Evolutionary conservation across 2,113 vertebrate species (phyloP), one percentile per base, ranked within the genome.

Genomic region (Bucco capensis): DNA sequence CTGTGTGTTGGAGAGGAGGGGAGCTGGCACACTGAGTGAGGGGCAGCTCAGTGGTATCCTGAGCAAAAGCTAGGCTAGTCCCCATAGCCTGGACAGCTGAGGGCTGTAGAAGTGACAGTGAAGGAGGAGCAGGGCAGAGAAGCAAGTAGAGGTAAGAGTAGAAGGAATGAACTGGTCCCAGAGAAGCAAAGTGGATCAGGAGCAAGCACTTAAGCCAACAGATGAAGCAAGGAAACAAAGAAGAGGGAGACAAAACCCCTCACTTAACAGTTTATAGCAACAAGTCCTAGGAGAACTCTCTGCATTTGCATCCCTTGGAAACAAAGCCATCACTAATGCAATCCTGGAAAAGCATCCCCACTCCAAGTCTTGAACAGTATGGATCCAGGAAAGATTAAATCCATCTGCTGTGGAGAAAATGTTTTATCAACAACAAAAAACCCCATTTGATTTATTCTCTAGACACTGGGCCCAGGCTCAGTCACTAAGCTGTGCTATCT

Each of bases 381-480:
- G 85, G 95, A 95, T 95, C 90, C 95, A 97, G 96, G 92, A 93
- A 95, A 96, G 94, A 96, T 96, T 94, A 90, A 95, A 95, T 94
- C 86, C 94, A 96, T 95, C 93, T 96, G 86, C 94, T 91, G 70
- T 70, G 80, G 86, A 93, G 94, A 95, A 96, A 96, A 93, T 91
- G 82, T 96, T 96, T 95, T 94, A 96, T 96, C 95, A 96, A 94
- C 91, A 95, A 81, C 69, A 85, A 92, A 94, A 95, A 93, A 27
- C 10, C 10, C 49, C 60, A 13, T 58, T 93, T 96, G 94, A 96
- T 97, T 97, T 96, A 97, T 96, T 70, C 70, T 93, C 93, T 96
- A 94, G 96, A 96, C 93, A 15, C 57, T 19, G 70, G 84, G 93
- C 94, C 85, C 80, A 92, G 94, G 85, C 89, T 91, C 87, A 92